A percentile compares a stretch with the other conserved stretches of the same genome.
phyloP scores from a whole-genome alignment of 2,113 vertebrate genomes.

The Microcebus murinus region DNA sequence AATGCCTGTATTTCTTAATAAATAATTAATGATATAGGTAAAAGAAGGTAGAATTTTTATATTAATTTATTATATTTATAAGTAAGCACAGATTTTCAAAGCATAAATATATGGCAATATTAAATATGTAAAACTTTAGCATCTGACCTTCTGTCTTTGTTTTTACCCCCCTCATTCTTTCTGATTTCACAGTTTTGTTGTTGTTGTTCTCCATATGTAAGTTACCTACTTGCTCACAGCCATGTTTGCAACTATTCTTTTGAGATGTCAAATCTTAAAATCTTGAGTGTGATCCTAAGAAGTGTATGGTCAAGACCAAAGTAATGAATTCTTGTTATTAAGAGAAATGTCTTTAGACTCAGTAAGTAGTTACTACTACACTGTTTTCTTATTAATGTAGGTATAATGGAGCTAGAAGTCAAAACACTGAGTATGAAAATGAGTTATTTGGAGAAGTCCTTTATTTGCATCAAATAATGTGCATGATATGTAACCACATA shows the following conservation, averaged over 20 bases:
- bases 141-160: neutral
- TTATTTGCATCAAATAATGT: neutral
- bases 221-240: neutral
- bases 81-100: neutral
- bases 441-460: neutral
- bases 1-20: neutral
- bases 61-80: neutral
- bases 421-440: neutral
- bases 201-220: neutral
- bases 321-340: neutral
- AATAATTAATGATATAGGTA: neutral
- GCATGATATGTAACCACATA: neutral
- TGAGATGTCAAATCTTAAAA: neutral
- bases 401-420: neutral
- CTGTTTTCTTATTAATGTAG: neutral
- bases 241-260: neutral
- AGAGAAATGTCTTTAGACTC: neutral
- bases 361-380: neutral
- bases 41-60: neutral
- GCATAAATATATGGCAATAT: neutral
- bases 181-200: neutral
- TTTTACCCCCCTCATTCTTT: neutral
- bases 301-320: neutral
- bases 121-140: neutral
- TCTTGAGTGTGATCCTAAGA: neutral